Conservation (phyloP, 2,797 vertebrate genomes). For the Fringilla coelebs region DNA sequence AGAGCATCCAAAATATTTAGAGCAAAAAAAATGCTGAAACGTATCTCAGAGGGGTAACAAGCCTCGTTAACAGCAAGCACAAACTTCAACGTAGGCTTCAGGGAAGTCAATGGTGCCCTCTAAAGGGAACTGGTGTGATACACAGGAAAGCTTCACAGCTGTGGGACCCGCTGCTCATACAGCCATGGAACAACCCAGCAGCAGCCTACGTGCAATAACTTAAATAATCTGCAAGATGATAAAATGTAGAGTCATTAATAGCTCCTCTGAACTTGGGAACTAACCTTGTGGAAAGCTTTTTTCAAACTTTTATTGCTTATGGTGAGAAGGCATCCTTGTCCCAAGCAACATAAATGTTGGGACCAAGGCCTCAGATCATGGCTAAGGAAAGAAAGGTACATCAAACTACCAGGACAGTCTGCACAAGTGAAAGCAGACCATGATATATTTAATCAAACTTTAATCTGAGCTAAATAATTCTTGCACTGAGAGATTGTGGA, state of each 20-base stretch:
- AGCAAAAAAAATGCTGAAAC: not conserved
- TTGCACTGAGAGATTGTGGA: not conserved
- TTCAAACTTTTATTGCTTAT: not conserved
- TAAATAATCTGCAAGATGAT: not conserved
- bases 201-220: not conserved
- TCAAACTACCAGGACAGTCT: not conserved
- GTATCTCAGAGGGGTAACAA: not conserved
- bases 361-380: not conserved
- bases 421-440: not conserved
- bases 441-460: not conserved
- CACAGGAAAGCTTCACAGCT: not conserved
- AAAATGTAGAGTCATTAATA: not conserved
- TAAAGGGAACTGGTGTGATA: constrained; percentile 68
- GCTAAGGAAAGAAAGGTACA: not conserved
- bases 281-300: not conserved
- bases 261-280: not conserved
- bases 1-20: not conserved
- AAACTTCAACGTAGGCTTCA: not conserved
- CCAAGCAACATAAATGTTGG: not conserved
- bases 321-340: not conserved
- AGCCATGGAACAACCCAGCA: not conserved
- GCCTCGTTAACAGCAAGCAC: not conserved
- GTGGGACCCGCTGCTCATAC: not conserved
- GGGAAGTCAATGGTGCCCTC: constrained; percentile 75
- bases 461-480: not conserved